Percentiles rank a stretch among this genome's conserved stretches.
phyloP scores from a whole-genome alignment of 2,797 vertebrate genomes.

The Pangasius krempfi region DNA sequence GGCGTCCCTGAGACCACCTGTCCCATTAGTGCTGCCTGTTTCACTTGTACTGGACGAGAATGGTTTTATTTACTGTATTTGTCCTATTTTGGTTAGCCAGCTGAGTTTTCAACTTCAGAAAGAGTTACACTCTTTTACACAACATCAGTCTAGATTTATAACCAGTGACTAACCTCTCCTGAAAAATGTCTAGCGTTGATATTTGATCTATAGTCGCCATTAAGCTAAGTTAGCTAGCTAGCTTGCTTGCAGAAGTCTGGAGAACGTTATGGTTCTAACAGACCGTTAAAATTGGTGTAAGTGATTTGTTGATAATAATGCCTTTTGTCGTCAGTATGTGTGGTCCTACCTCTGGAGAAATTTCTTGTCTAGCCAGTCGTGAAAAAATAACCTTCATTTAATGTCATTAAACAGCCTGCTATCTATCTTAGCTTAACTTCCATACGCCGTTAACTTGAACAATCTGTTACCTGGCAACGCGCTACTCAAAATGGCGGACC shows the following conservation, averaged over 20 bases:
- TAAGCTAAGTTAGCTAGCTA: background rate
- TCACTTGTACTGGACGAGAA: background rate
- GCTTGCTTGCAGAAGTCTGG: background rate
- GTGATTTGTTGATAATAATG: background rate
- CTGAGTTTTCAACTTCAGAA: background rate
- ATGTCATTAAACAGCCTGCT: background rate
- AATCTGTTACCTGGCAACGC: conserved; percentile 64
- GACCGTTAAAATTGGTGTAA: background rate
- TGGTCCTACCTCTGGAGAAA: background rate
- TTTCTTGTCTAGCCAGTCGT: background rate
- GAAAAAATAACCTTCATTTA: background rate
- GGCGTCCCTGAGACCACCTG: background rate
- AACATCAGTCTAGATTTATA: background rate
- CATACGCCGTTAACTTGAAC: background rate
- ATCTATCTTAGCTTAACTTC: background rate
- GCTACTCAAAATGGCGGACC: background rate
- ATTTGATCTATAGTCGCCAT: too few relatives aligned
- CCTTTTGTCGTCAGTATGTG: background rate
- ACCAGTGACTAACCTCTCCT: background rate
- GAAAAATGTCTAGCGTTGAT: too few relatives aligned
- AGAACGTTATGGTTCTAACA: background rate
- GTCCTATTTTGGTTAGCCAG: background rate
- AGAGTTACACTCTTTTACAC: background rate
- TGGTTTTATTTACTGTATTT: too few relatives aligned
- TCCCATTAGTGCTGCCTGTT: too few relatives aligned